Base-by-base conservation (phyloP, 2,113 vertebrate species). In the Choloepus hoffmanni region DNA sequence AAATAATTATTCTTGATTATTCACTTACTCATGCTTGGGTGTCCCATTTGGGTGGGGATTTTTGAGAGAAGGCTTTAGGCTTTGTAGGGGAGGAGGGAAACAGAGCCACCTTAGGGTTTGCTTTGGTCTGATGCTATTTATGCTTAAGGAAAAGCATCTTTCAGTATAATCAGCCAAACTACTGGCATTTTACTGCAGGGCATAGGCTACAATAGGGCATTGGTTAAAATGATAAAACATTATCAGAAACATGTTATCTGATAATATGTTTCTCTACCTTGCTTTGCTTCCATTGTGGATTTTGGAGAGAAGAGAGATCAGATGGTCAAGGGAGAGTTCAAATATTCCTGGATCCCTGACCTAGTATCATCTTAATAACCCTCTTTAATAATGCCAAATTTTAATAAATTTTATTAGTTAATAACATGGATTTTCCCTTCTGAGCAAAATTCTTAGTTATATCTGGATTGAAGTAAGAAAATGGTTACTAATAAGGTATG, bases 381-480 rank as follows among this genome's bases (percentile, higher is more conserved):
- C 11, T 6, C 7, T 7, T 58, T 81, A 79, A 19, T 67, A 67
- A 15, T 45, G 23, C 9, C 0, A 1, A 1, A 40, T 86, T 87
- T 63, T 48, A 19, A 40, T 48, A 12, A 30, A 87, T 58, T 40
- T 94, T 83, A 48, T 55, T 63, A 79, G 48, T 6, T 30, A 36
- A 30, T 60, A 72, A 24, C 7, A 33, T 89, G 40, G 33, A 16
- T 43, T 88, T 73, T 4, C 1, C 88, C 15, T 93, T 70, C 7
- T 86, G 21, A 95, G 14, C 1, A 28, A 92, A 90, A 19, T 15
- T 26, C 68, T 82, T 70, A 58, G 21, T 43, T 90, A 85, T 67
- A 88, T 21, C 33, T 85, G 16, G 33, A 50, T 36, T 91, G 33
- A 89, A 63, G 48, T 93, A 87, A 87, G 55, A 89, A 82, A 90